Percentiles rank a stretch among this genome's conserved stretches.
Evolutionary conservation across 2,888 invertebrate genomes (phyloP).

Genomic region (Polia nebulosa): DNA sequence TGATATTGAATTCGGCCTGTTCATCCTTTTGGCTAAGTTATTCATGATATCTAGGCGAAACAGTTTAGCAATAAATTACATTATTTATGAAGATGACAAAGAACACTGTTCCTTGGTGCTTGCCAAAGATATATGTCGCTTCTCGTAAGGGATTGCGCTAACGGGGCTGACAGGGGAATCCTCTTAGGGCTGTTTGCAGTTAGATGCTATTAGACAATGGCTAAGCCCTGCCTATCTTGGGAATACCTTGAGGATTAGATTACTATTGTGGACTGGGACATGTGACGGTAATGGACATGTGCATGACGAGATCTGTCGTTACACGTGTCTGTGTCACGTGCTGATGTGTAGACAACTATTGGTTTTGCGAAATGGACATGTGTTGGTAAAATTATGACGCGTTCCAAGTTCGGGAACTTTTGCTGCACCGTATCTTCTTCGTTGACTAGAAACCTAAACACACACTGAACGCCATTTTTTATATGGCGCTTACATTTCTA

Average conservation of each 20-base stretch:
- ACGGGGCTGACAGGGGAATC: conserved; percentile 35
- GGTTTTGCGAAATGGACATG: background rate
- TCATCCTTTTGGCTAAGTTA: conserved; percentile 55
- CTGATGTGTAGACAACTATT: background rate
- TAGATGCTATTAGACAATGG: conserved; percentile 20
- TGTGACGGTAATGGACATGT: conserved; percentile 16
- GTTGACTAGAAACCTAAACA: too few species aligned
- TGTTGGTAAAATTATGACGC: too few species aligned
- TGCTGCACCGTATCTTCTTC: too few species aligned
- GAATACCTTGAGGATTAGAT: conserved; percentile 19
- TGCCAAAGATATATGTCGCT: conserved; percentile 22
- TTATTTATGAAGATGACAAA: conserved; percentile 45
- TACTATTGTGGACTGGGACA: background rate
- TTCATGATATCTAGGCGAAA: conserved; percentile 47
- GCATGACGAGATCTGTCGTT: conserved; percentile 6
- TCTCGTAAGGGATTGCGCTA: conserved; percentile 26
- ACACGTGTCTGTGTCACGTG: background rate
- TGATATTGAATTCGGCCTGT: conserved; percentile 57
- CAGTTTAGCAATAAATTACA: conserved; percentile 57
- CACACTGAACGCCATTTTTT: too few species aligned
- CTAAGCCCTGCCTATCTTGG: conserved; percentile 12
- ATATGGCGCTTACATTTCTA: too few species aligned
- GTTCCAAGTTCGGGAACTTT: too few species aligned
- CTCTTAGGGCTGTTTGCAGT: conserved; percentile 30
- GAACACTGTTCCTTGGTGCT: background rate